These are phyloP conservation scores for Himalopsyche tibetana DNA, from an alignment of 2,888 invertebrate genomes.

Conservation along the genomic window DNA sequence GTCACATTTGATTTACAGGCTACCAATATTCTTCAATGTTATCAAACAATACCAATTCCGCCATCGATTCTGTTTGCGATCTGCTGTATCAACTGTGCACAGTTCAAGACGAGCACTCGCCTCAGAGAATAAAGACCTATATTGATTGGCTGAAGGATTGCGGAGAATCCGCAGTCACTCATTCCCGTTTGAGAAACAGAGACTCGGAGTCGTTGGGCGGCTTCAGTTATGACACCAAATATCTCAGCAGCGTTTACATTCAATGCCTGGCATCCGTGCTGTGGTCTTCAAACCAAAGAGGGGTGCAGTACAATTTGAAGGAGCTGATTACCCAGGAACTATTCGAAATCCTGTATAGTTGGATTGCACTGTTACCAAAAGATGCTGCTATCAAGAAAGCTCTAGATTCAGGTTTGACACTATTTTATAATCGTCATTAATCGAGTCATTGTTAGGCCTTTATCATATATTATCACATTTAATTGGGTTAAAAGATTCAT, in stretches of 20 bases:
- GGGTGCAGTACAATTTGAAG: conserved; percentile 80
- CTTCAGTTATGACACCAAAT: conserved; percentile 67
- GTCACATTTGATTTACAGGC: conserved; percentile 50
- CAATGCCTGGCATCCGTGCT: conserved; percentile 88
- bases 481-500: too few species aligned
- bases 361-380: conserved; percentile 84
- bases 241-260: conserved; percentile 75
- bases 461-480: too few species aligned
- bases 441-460: not conserved
- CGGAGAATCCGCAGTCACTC: conserved; percentile 73
- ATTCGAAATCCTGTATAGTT: conserved; percentile 86
- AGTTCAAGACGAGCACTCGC: conserved; percentile 74
- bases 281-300: conserved; percentile 80
- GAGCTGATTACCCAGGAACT: conserved; percentile 84
- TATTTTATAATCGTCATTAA: not conserved
- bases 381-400: conserved; percentile 87
- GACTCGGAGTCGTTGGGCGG: conserved; percentile 69
- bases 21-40: conserved; percentile 59
- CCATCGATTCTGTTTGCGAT: conserved; percentile 83
- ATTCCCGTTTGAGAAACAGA: conserved; percentile 67
- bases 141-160: conserved; percentile 84
- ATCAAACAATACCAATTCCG: conserved; percentile 67
- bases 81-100: conserved; percentile 88
- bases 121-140: conserved; percentile 81
- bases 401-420: conserved; percentile 81